phyloP scores from a whole-genome alignment of 2,797 vertebrate genomes.

The Lacerta agilis region DNA sequence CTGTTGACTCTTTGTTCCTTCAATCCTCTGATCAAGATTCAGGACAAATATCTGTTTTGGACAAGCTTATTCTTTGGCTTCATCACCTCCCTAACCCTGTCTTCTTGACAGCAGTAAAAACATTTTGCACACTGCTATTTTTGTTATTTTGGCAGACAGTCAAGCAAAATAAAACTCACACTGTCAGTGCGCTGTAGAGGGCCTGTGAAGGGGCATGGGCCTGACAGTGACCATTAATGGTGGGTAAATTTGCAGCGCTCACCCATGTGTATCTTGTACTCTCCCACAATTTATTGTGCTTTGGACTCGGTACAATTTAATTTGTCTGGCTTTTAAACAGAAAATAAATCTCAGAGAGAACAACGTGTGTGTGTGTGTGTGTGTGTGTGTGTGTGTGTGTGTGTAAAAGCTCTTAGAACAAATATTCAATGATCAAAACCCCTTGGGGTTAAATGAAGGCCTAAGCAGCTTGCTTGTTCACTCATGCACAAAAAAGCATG shows the following conservation, averaged over 20 bases:
- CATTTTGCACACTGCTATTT: conserved; percentile 14
- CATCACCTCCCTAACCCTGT: not conserved
- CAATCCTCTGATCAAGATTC: not conserved
- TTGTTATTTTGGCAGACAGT: conserved; percentile 15
- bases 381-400: too few species aligned
- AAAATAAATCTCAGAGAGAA: not conserved
- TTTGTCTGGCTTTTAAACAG: not conserved
- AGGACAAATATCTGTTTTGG: conserved; percentile 17
- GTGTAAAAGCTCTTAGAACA: not conserved
- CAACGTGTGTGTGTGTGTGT: not conserved
- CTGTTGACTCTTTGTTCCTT: not conserved
- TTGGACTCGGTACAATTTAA: not conserved
- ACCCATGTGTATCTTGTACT: not conserved
- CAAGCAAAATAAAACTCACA: conserved; percentile 19
- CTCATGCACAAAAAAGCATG: not conserved
- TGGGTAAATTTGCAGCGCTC: not conserved
- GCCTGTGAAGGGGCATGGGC: conserved; percentile 7
- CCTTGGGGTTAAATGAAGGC: not conserved
- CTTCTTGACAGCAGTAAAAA: conserved; percentile 27
- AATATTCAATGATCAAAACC: not conserved
- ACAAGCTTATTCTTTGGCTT: not conserved
- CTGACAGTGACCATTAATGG: conserved; percentile 7
- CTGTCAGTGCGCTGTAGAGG: not conserved
- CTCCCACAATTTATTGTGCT: not conserved
- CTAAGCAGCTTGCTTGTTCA: not conserved